Percentiles rank a stretch among this genome's conserved stretches.
These are phyloP conservation scores for Coregonus clupeaformis DNA, from an alignment of 2,113 vertebrate genomes.

Conservation along the genomic window DNA sequence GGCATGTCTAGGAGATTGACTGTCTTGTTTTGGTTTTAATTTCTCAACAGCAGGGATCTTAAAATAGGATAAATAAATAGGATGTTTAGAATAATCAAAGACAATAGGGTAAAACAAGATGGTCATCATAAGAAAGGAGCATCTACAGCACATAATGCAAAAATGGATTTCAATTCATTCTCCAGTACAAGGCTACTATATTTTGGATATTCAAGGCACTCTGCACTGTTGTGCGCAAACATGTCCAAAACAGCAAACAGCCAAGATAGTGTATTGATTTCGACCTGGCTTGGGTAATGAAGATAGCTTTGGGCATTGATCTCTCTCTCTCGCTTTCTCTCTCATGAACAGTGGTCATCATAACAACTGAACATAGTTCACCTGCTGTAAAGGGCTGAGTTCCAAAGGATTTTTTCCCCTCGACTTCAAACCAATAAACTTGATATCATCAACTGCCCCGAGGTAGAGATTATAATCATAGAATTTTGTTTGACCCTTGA, in stretches of 20 bases:
- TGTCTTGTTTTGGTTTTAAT: background rate
- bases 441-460: too few relatives aligned
- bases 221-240: slow-evolving; percentile 2
- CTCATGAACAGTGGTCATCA: too few relatives aligned
- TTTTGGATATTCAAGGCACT: too few relatives aligned
- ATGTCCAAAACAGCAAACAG: slow-evolving; percentile 13
- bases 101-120: too few relatives aligned
- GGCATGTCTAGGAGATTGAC: background rate
- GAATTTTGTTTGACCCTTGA: too few relatives aligned
- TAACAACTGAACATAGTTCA: background rate
- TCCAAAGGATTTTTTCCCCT: background rate
- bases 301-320: slow-evolving; percentile 34
- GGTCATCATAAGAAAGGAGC: background rate
- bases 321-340: too few relatives aligned
- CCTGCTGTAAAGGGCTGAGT: background rate
- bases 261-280: slow-evolving; percentile 53
- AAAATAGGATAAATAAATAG: too few relatives aligned
- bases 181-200: too few relatives aligned
- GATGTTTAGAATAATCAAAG: too few relatives aligned
- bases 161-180: too few relatives aligned
- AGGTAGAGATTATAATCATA: too few relatives aligned
- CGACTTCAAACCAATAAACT: background rate
- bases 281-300: slow-evolving; percentile 36
- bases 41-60: background rate
- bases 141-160: background rate